These are phyloP conservation scores for Drosophila rellima DNA, from an alignment of 2,888 invertebrate genomes.

Conservation along the genomic window DNA sequence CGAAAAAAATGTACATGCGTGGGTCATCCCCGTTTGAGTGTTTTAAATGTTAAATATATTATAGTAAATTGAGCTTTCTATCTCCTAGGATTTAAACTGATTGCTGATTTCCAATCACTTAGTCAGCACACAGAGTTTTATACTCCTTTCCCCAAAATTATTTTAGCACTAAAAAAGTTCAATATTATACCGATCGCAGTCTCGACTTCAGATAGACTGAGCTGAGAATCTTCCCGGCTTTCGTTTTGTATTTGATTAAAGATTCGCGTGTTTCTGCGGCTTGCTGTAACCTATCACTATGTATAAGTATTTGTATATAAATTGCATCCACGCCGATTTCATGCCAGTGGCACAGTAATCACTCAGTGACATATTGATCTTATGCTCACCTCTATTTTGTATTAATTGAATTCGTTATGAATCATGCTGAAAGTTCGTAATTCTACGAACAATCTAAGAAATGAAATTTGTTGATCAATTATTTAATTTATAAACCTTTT, in stretches of 20 bases:
- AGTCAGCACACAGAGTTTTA: neutral
- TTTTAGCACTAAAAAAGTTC: neutral
- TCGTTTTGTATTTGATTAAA: neutral
- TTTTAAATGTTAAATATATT: neutral
- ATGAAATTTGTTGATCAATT: neutral
- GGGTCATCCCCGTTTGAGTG: neutral
- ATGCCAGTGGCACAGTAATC: neutral
- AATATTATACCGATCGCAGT: neutral
- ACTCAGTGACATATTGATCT: conserved; percentile 6
- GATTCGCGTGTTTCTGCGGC: neutral
- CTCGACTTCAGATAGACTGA: neutral
- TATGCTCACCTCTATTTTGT: neutral
- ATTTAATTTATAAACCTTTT: neutral
- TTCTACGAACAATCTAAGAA: neutral
- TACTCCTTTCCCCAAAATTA: neutral
- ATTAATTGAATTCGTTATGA: neutral
- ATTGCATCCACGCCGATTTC: neutral
- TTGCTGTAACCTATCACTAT: neutral
- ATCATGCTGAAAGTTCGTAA: neutral
- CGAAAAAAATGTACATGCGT: neutral
- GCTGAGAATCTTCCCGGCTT: neutral
- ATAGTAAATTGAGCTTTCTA: neutral
- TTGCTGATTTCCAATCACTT: neutral
- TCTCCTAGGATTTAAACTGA: neutral
- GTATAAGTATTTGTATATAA: neutral